Conservation (phyloP, 2,888 invertebrate genomes). For the Antheraea assamensis region DNA sequence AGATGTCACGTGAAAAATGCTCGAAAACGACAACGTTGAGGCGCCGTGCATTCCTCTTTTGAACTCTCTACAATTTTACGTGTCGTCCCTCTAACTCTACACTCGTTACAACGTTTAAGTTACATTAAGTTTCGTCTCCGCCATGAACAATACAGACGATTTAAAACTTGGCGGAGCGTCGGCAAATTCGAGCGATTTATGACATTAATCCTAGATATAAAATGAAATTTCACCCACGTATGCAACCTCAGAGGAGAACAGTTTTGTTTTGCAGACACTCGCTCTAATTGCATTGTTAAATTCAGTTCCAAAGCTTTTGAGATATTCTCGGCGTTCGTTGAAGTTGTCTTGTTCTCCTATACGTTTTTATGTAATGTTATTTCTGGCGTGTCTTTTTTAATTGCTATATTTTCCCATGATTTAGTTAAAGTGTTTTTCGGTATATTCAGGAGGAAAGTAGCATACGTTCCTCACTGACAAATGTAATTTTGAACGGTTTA, state of each 20-base stretch:
- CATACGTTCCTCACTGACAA: too few species aligned
- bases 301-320: conserved; percentile 36
- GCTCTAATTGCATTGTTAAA: conserved; percentile 61
- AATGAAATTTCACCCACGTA: conserved; percentile 63
- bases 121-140: conserved; percentile 68
- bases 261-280: conserved; percentile 58
- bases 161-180: conserved; percentile 60
- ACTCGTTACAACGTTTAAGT: conserved; percentile 68
- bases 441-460: too few species aligned
- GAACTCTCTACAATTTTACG: conserved; percentile 65
- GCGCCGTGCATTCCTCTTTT: conserved; percentile 69
- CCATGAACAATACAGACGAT: conserved; percentile 62
- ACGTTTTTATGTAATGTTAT: neutral
- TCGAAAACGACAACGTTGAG: conserved; percentile 61
- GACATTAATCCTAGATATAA: conserved; percentile 68
- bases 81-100: conserved; percentile 66
- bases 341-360: conserved; percentile 8
- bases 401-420: neutral
- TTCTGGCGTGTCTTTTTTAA: neutral
- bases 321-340: conserved; percentile 30
- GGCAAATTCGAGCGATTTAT: conserved; percentile 65
- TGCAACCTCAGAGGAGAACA: conserved; percentile 47
- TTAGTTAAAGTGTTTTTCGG: too few species aligned
- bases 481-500: too few species aligned
- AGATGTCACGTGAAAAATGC: conserved; percentile 81